phyloP scores from a whole-genome alignment of 2,888 invertebrate genomes.

The Monopis laevigella region DNA sequence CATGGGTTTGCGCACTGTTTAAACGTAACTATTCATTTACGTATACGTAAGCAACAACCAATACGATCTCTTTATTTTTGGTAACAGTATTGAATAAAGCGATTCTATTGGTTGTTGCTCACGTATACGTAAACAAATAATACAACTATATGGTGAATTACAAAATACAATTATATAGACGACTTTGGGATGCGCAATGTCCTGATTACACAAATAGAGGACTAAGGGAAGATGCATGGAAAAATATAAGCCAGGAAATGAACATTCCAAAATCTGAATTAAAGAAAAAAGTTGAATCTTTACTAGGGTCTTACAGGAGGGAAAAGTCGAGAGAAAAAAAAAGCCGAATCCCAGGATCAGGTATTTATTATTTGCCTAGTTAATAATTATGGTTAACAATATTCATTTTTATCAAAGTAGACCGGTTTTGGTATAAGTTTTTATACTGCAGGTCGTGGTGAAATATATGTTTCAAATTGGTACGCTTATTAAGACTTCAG shows the following conservation, averaged over 20 bases:
- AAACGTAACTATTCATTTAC: no score
- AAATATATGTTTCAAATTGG: no score
- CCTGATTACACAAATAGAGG: constrained; percentile 22
- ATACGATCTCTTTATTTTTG: no score
- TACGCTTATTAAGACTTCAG: no score
- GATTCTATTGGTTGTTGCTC: no score
- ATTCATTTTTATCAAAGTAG: no score
- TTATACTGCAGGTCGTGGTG: no score
- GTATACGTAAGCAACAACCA: no score
- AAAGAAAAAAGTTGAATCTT: constrained; percentile 8
- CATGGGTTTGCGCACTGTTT: no score
- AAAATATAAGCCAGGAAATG: neutral
- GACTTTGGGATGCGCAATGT: constrained; percentile 25
- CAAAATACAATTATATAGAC: constrained; percentile 14
- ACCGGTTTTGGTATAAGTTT: no score
- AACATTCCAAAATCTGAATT: neutral
- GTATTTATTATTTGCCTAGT: constrained; percentile 1
- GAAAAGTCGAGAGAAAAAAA: constrained; percentile 8
- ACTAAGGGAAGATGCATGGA: constrained; percentile 24
- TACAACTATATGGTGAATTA: neutral
- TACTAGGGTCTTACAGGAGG: constrained; percentile 3
- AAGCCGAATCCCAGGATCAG: constrained; percentile 8
- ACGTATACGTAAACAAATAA: neutral
- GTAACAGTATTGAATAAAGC: no score
- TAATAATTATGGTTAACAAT: no score